These are phyloP conservation scores for Plagodis pulveraria DNA, from an alignment of 2,888 invertebrate genomes.

Conservation along the genomic window DNA sequence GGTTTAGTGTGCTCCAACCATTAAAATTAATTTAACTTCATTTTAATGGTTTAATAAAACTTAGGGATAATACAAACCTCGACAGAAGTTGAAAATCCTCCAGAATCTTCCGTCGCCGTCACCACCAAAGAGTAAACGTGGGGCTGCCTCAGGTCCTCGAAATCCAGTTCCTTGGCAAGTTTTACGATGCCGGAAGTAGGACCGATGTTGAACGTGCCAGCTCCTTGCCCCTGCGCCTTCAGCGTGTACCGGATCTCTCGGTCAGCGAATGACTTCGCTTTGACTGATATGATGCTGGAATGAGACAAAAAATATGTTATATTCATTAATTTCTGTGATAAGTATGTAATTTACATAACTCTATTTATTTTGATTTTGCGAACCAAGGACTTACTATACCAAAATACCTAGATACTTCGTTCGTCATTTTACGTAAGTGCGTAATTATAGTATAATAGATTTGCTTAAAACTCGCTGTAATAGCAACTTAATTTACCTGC, in stretches of 20 bases:
- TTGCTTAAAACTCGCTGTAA: too few species aligned
- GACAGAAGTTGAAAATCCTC: slow-evolving; percentile 97
- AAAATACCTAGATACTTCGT: too few species aligned
- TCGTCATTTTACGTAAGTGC: too few species aligned
- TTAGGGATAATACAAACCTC: slow-evolving; percentile 85
- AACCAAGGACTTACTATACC: too few species aligned
- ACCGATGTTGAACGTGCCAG: slow-evolving; percentile 97
- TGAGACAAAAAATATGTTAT: slow-evolving; percentile 21
- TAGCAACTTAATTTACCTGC: too few species aligned
- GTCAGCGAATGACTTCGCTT: slow-evolving; percentile 98
- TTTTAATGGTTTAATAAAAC: too few species aligned
- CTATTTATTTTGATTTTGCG: too few species aligned
- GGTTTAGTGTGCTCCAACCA: too few species aligned
- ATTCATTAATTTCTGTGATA: neutral
- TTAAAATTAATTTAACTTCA: too few species aligned
- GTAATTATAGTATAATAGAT: too few species aligned
- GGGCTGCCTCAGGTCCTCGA: slow-evolving; percentile 97
- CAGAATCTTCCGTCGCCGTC: slow-evolving; percentile 98
- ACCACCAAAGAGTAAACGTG: slow-evolving; percentile 97
- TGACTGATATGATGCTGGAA: slow-evolving; percentile 97
- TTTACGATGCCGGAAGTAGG: slow-evolving; percentile 97
- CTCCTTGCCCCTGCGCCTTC: slow-evolving; percentile 96
- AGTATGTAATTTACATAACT: too few species aligned
- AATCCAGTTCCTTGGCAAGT: slow-evolving; percentile 97
- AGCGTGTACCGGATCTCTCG: slow-evolving; percentile 98